Evolutionary conservation across 2,888 invertebrate species (phyloP).

Genomic region (Nasonia oneida): DNA sequence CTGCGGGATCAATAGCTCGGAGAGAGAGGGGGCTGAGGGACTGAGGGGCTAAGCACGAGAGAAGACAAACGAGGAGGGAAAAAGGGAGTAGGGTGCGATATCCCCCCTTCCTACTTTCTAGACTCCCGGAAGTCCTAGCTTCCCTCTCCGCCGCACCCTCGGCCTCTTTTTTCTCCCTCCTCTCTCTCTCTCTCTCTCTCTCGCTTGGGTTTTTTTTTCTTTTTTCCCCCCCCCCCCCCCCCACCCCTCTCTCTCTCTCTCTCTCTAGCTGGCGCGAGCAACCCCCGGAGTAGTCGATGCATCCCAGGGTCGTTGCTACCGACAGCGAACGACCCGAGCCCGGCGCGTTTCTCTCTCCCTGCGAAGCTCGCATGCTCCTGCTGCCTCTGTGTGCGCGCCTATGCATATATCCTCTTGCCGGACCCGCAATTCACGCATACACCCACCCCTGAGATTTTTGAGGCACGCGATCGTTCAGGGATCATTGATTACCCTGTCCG

Average conservation of each 20-base stretch:
- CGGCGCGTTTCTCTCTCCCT: slow-evolving; percentile 61
- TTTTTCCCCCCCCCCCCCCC: slow-evolving; percentile 15
- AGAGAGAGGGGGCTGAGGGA: slow-evolving; percentile 66
- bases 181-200: slow-evolving; percentile 41
- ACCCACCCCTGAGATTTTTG: not conserved
- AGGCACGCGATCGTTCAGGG: not conserved
- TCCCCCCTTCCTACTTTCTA: slow-evolving; percentile 69
- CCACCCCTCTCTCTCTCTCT: too few relatives aligned
- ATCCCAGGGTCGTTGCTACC: slow-evolving; percentile 79
- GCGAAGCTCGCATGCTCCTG: slow-evolving; percentile 8
- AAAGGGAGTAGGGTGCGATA: slow-evolving; percentile 66
- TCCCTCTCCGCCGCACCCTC: slow-evolving; percentile 52
- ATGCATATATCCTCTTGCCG: slow-evolving; percentile 12
- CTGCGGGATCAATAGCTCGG: slow-evolving; percentile 79
- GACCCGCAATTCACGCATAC: not conserved
- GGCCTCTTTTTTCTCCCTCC: slow-evolving; percentile 28
- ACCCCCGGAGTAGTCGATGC: slow-evolving; percentile 79
- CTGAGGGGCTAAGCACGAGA: slow-evolving; percentile 56
- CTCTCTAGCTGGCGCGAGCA: slow-evolving; percentile 67
- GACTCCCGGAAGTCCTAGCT: slow-evolving; percentile 66
- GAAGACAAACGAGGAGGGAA: slow-evolving; percentile 61
- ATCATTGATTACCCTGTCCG: not conserved
- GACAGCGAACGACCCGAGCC: slow-evolving; percentile 76
- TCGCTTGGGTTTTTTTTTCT: slow-evolving; percentile 53
- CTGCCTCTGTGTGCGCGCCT: slow-evolving; percentile 14